These are phyloP conservation scores for Athalia circularis DNA, from an alignment of 2,888 invertebrate genomes.

Conservation along the genomic window DNA sequence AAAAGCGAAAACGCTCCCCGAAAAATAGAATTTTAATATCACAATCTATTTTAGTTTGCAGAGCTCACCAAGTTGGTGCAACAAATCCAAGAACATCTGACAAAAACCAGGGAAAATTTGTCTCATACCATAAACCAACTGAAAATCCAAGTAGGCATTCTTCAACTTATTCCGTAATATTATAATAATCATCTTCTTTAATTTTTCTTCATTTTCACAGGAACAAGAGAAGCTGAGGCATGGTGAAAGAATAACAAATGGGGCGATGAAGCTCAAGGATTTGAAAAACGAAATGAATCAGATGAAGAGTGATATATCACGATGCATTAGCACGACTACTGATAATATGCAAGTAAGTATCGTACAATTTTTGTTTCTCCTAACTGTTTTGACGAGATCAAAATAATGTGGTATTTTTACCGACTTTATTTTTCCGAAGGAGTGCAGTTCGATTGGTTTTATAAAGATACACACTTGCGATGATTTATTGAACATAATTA, in stretches of 20 bases:
- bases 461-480: conserved; percentile 56
- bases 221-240: conserved; percentile 62
- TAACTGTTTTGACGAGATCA: not conserved
- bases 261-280: conserved; percentile 64
- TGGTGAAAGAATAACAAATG: conserved; percentile 61
- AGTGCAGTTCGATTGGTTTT: conserved; percentile 51
- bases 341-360: conserved; percentile 55
- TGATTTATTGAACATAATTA: conserved; percentile 59
- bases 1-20: not conserved
- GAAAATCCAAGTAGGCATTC: conserved; percentile 62
- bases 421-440: conserved; percentile 50
- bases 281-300: conserved; percentile 69
- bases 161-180: not conserved
- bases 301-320: conserved; percentile 58
- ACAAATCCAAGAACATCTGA: conserved; percentile 62
- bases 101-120: conserved; percentile 61
- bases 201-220: conserved; percentile 52
- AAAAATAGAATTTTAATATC: not conserved
- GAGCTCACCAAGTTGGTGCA: conserved; percentile 60
- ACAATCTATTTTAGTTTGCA: conserved; percentile 53
- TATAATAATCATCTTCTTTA: not conserved
- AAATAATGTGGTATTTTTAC: not conserved
- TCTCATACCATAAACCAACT: conserved; percentile 59
- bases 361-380: not conserved
- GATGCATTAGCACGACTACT: conserved; percentile 54